Conservation (phyloP, 2,888 invertebrate genomes). For the Entomobrya proxima region DNA sequence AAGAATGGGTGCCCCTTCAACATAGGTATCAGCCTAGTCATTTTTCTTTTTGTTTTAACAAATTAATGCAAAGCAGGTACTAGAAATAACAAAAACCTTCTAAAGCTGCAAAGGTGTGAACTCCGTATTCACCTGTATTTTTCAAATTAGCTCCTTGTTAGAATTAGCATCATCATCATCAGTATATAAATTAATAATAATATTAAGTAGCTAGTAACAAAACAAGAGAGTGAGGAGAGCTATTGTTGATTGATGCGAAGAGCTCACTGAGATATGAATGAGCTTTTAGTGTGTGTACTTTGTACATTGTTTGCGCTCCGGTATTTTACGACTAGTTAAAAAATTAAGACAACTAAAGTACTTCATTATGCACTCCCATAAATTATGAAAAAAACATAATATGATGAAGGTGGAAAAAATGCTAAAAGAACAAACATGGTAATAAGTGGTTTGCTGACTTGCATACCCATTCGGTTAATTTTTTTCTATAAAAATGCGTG, state of each 20-base stretch:
- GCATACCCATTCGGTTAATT: not conserved
- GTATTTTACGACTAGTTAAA: constrained; percentile 45
- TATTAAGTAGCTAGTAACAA: constrained; percentile 23
- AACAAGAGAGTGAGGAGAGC: not conserved
- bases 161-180: constrained; percentile 7
- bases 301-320: not conserved
- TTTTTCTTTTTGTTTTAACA: not conserved
- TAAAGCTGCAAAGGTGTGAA: constrained; percentile 46
- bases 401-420: not conserved
- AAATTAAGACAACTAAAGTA: constrained; percentile 46
- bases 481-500: not conserved
- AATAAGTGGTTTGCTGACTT: not conserved
- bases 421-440: constrained; percentile 14
- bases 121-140: constrained; percentile 50
- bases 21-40: not conserved
- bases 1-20: not conserved
- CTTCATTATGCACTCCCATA: constrained; percentile 54
- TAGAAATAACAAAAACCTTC: constrained; percentile 24
- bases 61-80: constrained; percentile 43
- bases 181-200: constrained; percentile 25
- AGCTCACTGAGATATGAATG: not conserved
- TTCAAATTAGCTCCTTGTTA: constrained; percentile 64
- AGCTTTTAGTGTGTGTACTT: not conserved
- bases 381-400: constrained; percentile 27
- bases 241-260: constrained; percentile 51